Base-by-base conservation (phyloP, 1,140 invertebrate species). In the Chlorops oryzae region DNA sequence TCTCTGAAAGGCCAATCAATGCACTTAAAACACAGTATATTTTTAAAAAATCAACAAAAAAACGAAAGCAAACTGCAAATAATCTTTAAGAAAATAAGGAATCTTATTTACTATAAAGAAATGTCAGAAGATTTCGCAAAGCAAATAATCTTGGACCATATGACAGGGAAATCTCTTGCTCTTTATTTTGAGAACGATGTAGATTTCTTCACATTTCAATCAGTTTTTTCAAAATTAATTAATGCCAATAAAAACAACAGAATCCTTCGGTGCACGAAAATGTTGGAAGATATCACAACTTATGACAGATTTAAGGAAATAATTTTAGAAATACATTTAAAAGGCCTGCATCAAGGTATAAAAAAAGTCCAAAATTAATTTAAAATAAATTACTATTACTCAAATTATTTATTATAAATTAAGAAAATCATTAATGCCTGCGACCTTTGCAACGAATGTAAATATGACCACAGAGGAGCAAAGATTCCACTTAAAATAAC, bases 341-440 rank as follows among this genome's bases (percentile, higher is more conserved):
- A 39, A 48, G 37, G 35, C n/a, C 22, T 48, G 12, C 47, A 48
- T 28, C 47, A 39, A 18, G 47, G 47, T 10, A 48, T 40, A 28
- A 38, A 39, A 48, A 40, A 48, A 48, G 20, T 27, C 6, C n/a
- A 17, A 15, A 23, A 20, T 4, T 15, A 17, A 12, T 48, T 49
- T 41, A 49, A 49, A 24, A 13, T 27, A 10, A 15, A 32, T 28
- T 49, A 27, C 18, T 40, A 48, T 15, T 49, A 40, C 17, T 38
- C 47, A 5, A 41, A 41, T 41, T 49, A 49, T 41, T n/a, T 40
- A 15, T 25, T 15, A 40, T 24, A 32, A 20, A 49, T 49, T 24
- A 13, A 15, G 20, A 49, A 49, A 18, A 49, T 40, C 20, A 46
- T 46, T 13, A 46, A 46, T 22, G 25, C 34, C 9, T 46, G 44